Conservation (phyloP, 1,140 invertebrate genomes). For the Heterodera carotae region DNA sequence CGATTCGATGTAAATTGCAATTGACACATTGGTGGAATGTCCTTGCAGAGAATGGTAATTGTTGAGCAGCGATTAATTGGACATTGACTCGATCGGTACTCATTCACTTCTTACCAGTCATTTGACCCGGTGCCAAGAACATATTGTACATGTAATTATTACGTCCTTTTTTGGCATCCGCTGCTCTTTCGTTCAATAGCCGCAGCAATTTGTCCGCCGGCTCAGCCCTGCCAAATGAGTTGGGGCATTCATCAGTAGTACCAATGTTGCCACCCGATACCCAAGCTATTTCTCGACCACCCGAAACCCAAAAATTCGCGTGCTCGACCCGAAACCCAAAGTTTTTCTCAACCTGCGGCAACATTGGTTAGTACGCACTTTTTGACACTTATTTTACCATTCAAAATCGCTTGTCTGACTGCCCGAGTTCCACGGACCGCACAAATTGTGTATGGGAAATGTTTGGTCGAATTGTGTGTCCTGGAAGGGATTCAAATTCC, state of each 20-base stretch:
- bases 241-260: too few relatives aligned
- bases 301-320: too few relatives aligned
- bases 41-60: constrained; percentile 36
- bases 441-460: constrained; percentile 41
- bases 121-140: constrained; percentile 63
- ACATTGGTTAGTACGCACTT: too few relatives aligned
- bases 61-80: not conserved
- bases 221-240: constrained; percentile 56
- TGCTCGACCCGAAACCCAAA: too few relatives aligned
- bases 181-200: constrained; percentile 59
- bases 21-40: constrained; percentile 57
- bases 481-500: constrained; percentile 35
- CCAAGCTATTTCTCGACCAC: too few relatives aligned
- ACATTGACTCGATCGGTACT: constrained; percentile 23
- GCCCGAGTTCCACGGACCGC: constrained; percentile 42
- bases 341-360: too few relatives aligned
- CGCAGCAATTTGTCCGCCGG: constrained; percentile 59
- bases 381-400: constrained; percentile 30
- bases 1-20: constrained; percentile 63
- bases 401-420: constrained; percentile 41
- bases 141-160: constrained; percentile 60
- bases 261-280: too few relatives aligned
- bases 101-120: constrained; percentile 43
- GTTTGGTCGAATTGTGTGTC: constrained; percentile 39
- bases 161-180: constrained; percentile 19